Percentiles rank a stretch among this genome's conserved stretches.
Conservation (phyloP, 2,113 vertebrate genomes). For the Ochotona princeps region DNA sequence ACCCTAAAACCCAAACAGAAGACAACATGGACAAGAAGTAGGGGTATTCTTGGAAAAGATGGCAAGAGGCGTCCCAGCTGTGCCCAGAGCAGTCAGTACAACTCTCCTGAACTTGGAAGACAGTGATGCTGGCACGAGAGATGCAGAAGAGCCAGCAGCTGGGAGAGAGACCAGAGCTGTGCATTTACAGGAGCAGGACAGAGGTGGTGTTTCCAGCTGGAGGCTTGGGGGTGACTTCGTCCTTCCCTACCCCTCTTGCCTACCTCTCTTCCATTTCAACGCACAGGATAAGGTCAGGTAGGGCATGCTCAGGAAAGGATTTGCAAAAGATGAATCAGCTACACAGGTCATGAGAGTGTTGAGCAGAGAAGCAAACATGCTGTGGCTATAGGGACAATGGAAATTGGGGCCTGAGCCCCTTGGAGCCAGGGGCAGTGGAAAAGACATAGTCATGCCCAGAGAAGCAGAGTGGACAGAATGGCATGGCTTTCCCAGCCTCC, state of each 20-base stretch:
- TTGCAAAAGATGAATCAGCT: not conserved
- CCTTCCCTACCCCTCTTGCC: too few relatives aligned
- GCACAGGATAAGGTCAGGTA: not conserved
- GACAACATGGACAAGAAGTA: not conserved
- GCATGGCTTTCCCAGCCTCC: not conserved
- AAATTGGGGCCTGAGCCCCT: too few relatives aligned
- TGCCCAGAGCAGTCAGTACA: not conserved
- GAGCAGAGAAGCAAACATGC: not conserved
- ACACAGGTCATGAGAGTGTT: not conserved
- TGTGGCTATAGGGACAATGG: not conserved
- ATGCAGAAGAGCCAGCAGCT: not conserved
- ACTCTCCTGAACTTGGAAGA: not conserved
- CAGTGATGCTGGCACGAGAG: not conserved
- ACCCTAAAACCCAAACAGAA: not conserved
- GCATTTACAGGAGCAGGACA: not conserved
- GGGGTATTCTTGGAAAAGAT: not conserved
- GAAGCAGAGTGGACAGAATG: not conserved
- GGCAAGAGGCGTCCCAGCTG: not conserved
- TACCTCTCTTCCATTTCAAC: too few relatives aligned
- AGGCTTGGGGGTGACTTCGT: not conserved
- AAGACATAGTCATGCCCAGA: not conserved
- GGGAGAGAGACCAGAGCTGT: not conserved
- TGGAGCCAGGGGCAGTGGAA: too few relatives aligned
- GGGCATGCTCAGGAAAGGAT: not conserved
- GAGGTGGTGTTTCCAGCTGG: not conserved